Percentiles rank a stretch among this genome's conserved stretches.
phyloP scores from a whole-genome alignment of 2,113 vertebrate genomes.

The Platysteira castanea region DNA sequence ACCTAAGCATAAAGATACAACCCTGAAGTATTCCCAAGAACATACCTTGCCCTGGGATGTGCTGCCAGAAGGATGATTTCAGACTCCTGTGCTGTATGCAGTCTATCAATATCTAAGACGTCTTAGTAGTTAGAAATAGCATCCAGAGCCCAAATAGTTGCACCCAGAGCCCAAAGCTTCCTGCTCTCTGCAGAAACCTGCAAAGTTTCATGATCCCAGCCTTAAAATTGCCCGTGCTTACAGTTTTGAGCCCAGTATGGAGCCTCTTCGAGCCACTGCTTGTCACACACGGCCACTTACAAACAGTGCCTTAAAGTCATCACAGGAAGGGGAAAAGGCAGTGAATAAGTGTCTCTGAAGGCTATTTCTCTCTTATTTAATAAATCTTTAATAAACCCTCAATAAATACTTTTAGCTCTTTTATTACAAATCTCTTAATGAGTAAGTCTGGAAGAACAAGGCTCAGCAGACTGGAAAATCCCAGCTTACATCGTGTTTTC shows the following conservation, averaged over 20 bases:
- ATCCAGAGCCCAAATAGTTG: not conserved
- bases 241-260: not conserved
- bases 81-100: not conserved
- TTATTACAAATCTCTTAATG: not conserved
- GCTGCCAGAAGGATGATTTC: fast-evolving
- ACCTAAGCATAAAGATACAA: not conserved
- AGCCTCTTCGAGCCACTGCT: not conserved
- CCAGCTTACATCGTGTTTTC: not conserved
- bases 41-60: not conserved
- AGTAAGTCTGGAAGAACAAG: not conserved
- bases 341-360: not conserved
- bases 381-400: not conserved
- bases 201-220: not conserved
- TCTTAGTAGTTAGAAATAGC: not conserved
- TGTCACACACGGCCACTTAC: fast-evolving
- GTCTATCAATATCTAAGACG: not conserved
- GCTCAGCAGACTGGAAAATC: constrained; percentile 31
- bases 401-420: not conserved
- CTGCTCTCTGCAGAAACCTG: not conserved
- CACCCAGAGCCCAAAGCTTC: not conserved
- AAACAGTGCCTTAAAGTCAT: not conserved
- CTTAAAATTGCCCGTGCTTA: not conserved
- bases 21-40: not conserved
- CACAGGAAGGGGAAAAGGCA: not conserved
- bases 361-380: not conserved